Evolutionary conservation across 1,140 invertebrate genomes (phyloP), one percentile per base, ranked within the genome.

Genomic region (Magallana ariakensis): DNA sequence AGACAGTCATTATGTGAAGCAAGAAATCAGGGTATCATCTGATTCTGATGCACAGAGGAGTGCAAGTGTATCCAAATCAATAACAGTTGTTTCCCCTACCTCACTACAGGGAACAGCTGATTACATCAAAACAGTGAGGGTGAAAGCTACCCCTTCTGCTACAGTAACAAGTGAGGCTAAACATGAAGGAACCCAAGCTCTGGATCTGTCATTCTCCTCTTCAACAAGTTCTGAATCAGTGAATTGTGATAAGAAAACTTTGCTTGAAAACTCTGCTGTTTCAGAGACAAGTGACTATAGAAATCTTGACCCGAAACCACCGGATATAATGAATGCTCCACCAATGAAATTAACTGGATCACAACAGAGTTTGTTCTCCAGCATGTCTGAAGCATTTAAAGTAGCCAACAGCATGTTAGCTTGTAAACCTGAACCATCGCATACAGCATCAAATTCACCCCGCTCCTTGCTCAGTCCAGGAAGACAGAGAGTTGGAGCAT

Each of bases 361-460:
- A 56, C 88, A 89, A 33, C 82, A 89, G 56, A 86, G 82, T 80
- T 83, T 89, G 60, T 86, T 87, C 53, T 85, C 85, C 7, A 89
- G 57, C 22, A 87, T 89, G 83, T 84, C 84, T 86, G 75, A 89
- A 70, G 85, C 83, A 56, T 89, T 89, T 87, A 83, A 87, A 53
- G 57, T 89, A 53, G 85, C 85, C 53, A 60, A 86, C 46, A 89
- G 80, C 70, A 86, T 89, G 66, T 80, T 89, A 53, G 85, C 86
- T 62, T 60, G 85, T n/a, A 87, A 87, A 80, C 82, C 22, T 10
- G 88, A 89, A 57, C 16, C 75, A 16, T 81, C 55, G n/a, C n/a
- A 54, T 2, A 6, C 57, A 46, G 85, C 22, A 53, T 66, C 56
- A 81, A 81, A 80, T 54, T 19, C 75, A 60, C 80, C 85, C 54